Conservation (phyloP, 2,888 invertebrate genomes). For the Tortricodes alternella region DNA sequence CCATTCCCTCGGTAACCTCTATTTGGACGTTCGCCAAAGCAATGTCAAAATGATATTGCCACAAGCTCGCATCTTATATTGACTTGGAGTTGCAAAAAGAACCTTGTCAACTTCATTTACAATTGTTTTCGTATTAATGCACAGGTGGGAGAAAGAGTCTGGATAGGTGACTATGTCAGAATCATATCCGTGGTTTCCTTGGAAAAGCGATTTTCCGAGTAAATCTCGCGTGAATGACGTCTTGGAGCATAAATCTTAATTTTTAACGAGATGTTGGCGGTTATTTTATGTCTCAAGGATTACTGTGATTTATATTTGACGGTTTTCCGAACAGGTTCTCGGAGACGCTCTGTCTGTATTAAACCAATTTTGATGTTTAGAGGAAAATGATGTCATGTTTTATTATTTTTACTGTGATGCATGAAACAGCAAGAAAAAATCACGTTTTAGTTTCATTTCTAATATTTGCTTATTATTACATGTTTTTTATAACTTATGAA, state of each 20-base stretch:
- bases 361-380: neutral
- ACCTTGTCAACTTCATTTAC: too few relatives aligned
- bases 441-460: too few relatives aligned
- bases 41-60: neutral
- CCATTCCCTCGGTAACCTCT: constrained; percentile 8
- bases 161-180: constrained; percentile 24
- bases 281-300: constrained; percentile 28
- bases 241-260: constrained; percentile 24
- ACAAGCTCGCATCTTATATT: constrained; percentile 1
- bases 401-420: too few relatives aligned
- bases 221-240: constrained; percentile 32
- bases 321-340: neutral
- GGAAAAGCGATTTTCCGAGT: constrained; percentile 50
- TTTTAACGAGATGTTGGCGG: constrained; percentile 23
- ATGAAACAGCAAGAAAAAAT: too few relatives aligned
- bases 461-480: too few relatives aligned
- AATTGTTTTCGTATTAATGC: too few relatives aligned
- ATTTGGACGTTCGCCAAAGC: constrained; percentile 20
- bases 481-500: too few relatives aligned
- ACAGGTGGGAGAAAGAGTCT: too few relatives aligned
- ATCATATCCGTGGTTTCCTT: constrained; percentile 42
- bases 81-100: neutral
- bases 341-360: constrained; percentile 24
- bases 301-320: constrained; percentile 27
- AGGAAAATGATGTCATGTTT: neutral